These are phyloP conservation scores for Cranoglanis bouderius DNA, from an alignment of 2,113 vertebrate species.

Conservation along the genomic window DNA sequence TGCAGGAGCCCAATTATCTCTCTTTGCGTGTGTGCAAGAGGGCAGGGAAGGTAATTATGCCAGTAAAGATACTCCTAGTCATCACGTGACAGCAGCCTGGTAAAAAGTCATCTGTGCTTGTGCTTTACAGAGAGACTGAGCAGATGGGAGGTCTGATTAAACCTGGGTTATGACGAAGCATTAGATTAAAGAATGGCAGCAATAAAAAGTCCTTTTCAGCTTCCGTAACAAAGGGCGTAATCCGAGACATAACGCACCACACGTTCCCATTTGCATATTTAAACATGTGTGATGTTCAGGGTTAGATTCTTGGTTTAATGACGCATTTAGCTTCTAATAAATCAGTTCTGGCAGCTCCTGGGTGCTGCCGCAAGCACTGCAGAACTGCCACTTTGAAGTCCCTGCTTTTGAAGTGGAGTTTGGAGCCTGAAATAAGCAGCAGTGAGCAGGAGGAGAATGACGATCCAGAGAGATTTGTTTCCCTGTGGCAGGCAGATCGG, in stretches of 20 bases:
- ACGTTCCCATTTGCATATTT: conserved; percentile 72
- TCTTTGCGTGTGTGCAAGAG: conserved; percentile 15
- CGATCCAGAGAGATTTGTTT: conserved; percentile 18
- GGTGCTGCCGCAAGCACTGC: conserved; percentile 60
- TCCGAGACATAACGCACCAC: conserved; percentile 51
- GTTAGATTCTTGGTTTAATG: conserved; percentile 76
- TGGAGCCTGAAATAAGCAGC: conserved; percentile 40
- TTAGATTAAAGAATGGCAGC: conserved; percentile 61
- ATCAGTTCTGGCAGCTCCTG: conserved; percentile 72
- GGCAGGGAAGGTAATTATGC: conserved; percentile 28
- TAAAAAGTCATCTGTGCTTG: conserved; percentile 50
- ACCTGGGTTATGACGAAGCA: conserved; percentile 55
- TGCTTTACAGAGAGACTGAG: conserved; percentile 42
- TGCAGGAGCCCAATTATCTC: conserved; percentile 1
- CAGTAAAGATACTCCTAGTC: conserved; percentile 32
- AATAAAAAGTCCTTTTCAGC: conserved; percentile 57
- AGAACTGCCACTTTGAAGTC: conserved; percentile 55
- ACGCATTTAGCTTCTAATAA: conserved; percentile 75
- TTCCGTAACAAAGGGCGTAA: conserved; percentile 59
- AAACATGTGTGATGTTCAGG: conserved; percentile 72
- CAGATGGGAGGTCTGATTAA: conserved; percentile 66
- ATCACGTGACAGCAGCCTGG: conserved; percentile 46
- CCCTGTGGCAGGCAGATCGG: conserved; percentile 20
- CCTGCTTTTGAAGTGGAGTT: conserved; percentile 49
- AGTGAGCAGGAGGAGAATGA: conserved; percentile 25